Evolutionary conservation across 2,797 vertebrate genomes (phyloP).

Genomic region (Callimico goeldii): DNA sequence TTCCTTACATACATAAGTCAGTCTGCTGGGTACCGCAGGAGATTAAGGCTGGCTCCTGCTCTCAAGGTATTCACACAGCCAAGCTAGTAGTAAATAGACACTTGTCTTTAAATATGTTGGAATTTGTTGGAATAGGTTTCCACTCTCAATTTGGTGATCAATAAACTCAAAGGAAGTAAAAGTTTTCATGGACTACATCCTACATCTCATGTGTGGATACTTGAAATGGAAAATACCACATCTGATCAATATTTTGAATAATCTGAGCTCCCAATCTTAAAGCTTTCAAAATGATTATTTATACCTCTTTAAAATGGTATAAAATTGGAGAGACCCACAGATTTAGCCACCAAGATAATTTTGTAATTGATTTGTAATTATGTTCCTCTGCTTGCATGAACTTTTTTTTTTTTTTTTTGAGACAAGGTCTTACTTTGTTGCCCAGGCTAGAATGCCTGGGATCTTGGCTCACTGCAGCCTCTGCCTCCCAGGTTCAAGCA

Average conservation of each 20-base stretch:
- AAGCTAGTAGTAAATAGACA: neutral
- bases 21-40: neutral
- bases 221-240: neutral
- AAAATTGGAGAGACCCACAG: neutral
- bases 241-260: neutral
- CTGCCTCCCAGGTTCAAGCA: neutral
- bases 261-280: neutral
- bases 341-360: neutral
- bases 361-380: neutral
- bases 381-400: neutral
- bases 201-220: neutral
- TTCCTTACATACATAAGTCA: neutral
- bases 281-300: neutral
- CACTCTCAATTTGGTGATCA: neutral
- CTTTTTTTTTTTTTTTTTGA: neutral
- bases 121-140: neutral
- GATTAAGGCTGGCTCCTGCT: neutral
- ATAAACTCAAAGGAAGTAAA: conserved; percentile 18
- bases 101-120: neutral
- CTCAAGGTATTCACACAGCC: neutral
- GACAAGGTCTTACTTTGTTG: neutral
- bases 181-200: neutral
- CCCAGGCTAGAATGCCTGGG: neutral
- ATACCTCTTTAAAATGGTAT: neutral
- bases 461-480: neutral